Percentiles rank a stretch among this genome's conserved stretches.
phyloP scores from a whole-genome alignment of 2,888 invertebrate genomes.

The Acanthoscelides obtectus region DNA sequence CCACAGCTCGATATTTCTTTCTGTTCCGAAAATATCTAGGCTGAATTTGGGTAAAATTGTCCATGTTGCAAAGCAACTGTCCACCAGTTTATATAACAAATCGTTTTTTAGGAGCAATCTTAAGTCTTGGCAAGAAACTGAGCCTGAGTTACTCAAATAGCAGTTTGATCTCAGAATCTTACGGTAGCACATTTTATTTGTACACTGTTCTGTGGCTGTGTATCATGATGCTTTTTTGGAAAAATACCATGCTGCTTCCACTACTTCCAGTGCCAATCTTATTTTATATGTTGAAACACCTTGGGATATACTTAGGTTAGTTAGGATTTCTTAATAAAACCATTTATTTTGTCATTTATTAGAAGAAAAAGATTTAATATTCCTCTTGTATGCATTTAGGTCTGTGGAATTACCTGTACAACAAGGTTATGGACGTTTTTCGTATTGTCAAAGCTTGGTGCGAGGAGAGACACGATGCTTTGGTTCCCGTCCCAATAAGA shows the following conservation, averaged over 20 bases:
- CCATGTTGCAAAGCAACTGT: too few species aligned
- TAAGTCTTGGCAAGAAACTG: constrained; percentile 23
- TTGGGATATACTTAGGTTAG: constrained; percentile 41
- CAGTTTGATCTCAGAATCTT: constrained; percentile 42
- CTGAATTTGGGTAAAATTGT: too few species aligned
- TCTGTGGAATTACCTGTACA: constrained; percentile 50
- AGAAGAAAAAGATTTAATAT: too few species aligned
- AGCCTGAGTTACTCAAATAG: constrained; percentile 24
- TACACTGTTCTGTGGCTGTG: constrained; percentile 79
- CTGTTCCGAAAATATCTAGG: too few species aligned
- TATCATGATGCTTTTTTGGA: constrained; percentile 78
- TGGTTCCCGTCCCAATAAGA: constrained; percentile 71
- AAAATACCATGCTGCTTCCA: constrained; percentile 76
- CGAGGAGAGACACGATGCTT: constrained; percentile 59
- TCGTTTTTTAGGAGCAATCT: constrained; percentile 18
- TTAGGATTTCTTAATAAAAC: not conserved
- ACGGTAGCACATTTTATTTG: constrained; percentile 67
- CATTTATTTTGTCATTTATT: not conserved
- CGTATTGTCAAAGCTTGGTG: constrained; percentile 55
- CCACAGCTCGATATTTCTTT: too few species aligned
- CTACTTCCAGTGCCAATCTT: constrained; percentile 72
- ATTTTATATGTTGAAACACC: constrained; percentile 60
- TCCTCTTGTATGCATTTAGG: constrained; percentile 42
- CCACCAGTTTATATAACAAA: too few species aligned
- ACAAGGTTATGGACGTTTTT: constrained; percentile 32